Evolutionary conservation across 2,888 invertebrate species (phyloP), one percentile per base, ranked within the genome.

Genomic region (Aspidiotus rigidus): DNA sequence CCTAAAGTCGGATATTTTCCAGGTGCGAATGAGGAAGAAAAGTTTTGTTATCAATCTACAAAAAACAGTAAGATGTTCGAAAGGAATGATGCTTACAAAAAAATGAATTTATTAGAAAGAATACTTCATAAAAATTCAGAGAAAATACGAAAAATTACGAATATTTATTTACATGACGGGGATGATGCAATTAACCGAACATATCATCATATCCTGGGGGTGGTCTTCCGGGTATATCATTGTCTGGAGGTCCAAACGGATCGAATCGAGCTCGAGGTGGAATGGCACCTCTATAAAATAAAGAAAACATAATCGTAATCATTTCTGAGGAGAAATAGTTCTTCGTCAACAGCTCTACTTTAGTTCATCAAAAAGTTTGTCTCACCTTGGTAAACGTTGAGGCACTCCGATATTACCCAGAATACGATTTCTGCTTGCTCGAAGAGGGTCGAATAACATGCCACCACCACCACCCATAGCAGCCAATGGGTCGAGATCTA

Each of bases 181-280:
- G 28, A 28, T 28, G 5, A 5, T 28, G 28, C 7, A 55, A 54
- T 81, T 82, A 88, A 85, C 86, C 85, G 77, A 87, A 89, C 87
- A 87, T 87, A 76, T 88, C 83, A 75, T 87, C 86, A 75, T 84
- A 85, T 72, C 86, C 87, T 9, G 89, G 89, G n/a, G 87, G 87
- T 11, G 77, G 76, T 8, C 75, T 76, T 62, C 77, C 74, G 57
- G 76, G 72, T 72, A 81, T 74, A 13, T 79, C 81, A 7, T 79
- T 80, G 49, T 78, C 82, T 7, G 83, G 83, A 0, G 91, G 90
- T 0, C 88, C 86, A 77, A 90, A 88, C 0, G 92, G 93, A 80
- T 93, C 92, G 77, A 90, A 93, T 69, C 92, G 83, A 5, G 91
- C 89, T 13, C 90, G 89, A 0, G 90, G 90, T 1, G 89, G 90